phyloP scores from a whole-genome alignment of 2,113 vertebrate species.

The Spermophilus dauricus region DNA sequence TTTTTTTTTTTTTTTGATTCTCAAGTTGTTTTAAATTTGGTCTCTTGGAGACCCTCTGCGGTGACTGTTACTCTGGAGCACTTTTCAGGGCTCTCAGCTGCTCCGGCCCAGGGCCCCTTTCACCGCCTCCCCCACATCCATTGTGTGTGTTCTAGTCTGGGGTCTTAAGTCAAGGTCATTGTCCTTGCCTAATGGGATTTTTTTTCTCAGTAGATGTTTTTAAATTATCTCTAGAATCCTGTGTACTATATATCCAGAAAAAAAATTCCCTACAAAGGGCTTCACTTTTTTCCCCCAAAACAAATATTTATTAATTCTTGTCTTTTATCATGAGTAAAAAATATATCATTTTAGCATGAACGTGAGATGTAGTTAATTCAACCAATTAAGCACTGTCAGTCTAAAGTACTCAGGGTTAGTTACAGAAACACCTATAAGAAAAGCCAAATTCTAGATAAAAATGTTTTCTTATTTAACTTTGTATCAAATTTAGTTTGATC shows the following conservation, averaged over 20 bases:
- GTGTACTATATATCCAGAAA: neutral
- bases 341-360: no score
- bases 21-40: no score
- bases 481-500: neutral
- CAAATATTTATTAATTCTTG: neutral
- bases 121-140: fast-evolving
- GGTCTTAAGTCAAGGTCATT: neutral
- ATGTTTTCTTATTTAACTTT: neutral
- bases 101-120: no score
- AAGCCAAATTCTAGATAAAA: fast-evolving
- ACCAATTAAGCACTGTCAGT: no score
- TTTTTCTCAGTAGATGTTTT: neutral
- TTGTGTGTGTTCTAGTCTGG: fast-evolving
- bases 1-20: no score
- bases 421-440: no score
- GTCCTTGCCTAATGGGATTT: no score
- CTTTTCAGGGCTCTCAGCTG: no score
- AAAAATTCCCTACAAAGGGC: neutral
- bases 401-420: no score
- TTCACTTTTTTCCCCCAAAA: neutral
- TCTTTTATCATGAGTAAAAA: neutral
- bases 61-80: no score
- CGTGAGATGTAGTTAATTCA: fast-evolving
- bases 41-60: no score
- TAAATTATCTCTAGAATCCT: neutral